Evolutionary conservation across 2,113 vertebrate genomes (phyloP).

Genomic region (Muntiacus muntjak): DNA sequence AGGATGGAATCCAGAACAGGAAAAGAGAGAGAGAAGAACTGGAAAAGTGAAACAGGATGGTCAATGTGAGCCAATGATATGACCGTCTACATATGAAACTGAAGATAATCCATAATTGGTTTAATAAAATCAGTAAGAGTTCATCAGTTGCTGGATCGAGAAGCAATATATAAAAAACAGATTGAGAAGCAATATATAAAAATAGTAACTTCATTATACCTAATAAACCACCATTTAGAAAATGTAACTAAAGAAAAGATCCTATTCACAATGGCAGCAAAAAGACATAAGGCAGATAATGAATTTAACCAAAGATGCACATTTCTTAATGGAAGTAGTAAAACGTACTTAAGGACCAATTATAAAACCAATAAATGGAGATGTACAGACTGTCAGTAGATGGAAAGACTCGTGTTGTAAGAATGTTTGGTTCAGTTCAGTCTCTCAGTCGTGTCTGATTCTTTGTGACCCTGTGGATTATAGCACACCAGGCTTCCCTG

Average conservation of each 20-base stretch:
- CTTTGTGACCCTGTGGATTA: not conserved
- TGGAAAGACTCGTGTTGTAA: not conserved
- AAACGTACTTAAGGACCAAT: not conserved
- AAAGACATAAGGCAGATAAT: not conserved
- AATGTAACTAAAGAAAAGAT: not conserved
- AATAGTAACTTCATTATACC: not conserved
- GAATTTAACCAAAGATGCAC: not conserved
- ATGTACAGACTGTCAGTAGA: not conserved
- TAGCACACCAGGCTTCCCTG: not conserved
- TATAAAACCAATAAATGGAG: not conserved
- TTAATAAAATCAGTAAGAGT: not conserved
- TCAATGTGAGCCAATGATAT: not conserved
- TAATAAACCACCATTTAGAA: not conserved
- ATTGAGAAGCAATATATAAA: not conserved
- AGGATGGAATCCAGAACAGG: not conserved
- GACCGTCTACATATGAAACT: not conserved
- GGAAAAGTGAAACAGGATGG: not conserved
- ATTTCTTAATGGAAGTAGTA: not conserved
- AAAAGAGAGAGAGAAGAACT: not conserved
- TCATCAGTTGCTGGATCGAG: not conserved
- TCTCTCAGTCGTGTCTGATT: accelerated
- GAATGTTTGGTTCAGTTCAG: not conserved
- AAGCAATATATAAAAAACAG: not conserved
- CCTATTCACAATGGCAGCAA: not conserved
- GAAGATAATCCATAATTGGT: not conserved